phyloP scores from a whole-genome alignment of 2,888 invertebrate genomes.

The Andrena haemorrhoa region DNA sequence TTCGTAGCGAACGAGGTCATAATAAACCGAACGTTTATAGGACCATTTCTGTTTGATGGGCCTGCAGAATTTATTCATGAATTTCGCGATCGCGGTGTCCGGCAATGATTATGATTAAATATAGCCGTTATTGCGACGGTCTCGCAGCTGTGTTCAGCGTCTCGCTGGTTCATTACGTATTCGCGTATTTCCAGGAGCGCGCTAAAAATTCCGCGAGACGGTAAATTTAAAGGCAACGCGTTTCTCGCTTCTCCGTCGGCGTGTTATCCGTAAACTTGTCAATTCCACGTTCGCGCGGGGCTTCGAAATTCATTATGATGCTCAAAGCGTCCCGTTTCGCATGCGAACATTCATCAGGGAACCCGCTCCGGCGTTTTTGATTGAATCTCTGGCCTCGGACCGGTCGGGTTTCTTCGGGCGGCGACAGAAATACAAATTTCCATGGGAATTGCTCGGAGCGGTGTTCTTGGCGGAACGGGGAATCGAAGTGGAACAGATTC shows the following conservation, averaged over 20 bases:
- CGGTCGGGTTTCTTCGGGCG: neutral
- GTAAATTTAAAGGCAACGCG: slow-evolving; percentile 2
- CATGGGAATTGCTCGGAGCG: neutral
- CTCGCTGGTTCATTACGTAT: neutral
- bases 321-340: neutral
- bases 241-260: neutral
- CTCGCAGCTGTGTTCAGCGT: neutral
- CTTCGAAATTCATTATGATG: slow-evolving; percentile 12
- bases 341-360: neutral
- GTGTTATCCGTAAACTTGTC: neutral
- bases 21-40: neutral
- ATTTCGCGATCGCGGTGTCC: neutral
- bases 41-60: neutral
- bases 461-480: neutral
- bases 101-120: neutral
- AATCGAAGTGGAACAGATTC: neutral
- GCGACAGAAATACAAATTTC: neutral
- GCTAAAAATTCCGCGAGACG: neutral
- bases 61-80: neutral
- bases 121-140: neutral
- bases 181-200: neutral
- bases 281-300: neutral
- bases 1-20: neutral
- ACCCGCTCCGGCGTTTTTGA: neutral
- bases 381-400: neutral